Base-by-base conservation (phyloP, 2,113 vertebrate genomes). In the Apeltes quadracus region DNA sequence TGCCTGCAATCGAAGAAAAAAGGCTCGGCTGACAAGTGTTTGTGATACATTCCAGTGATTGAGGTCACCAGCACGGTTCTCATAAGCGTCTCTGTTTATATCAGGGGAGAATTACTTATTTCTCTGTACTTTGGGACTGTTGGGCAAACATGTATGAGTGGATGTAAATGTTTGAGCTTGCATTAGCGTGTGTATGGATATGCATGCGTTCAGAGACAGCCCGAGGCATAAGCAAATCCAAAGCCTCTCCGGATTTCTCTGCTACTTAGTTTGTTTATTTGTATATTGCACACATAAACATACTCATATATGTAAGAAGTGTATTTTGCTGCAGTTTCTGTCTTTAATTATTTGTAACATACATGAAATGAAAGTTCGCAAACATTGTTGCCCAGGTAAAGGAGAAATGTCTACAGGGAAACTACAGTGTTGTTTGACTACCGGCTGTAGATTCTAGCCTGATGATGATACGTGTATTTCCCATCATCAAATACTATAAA, bases 31-130 rank as follows among this genome's bases (percentile, higher is more conserved):
- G 82, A 78, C 84, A 87, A 90, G 83, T 77, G 83, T 69, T 87
- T 88, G 74, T 87, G 72, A 88, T 88, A 69, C 80, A 64, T 63
- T 74, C 39, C 76, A 70, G 73, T 82, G 83, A 89, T 72, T 87
- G 69, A 90, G 81, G 79, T 88, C 84, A 78, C 53, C 46, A 61
- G 61, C 72, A 61, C 64, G 71, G 61, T 75, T 76, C 79, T 63
- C 34, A 76, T 69, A 68, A 73, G 62, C 69, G 50, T 71, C 44
- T 54, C 34, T 78, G 72, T 74, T 73, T 79, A 86, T 83, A 75
- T 73, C 41, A 79, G 15, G 41, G 22, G 22, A 53, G 63, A 85
- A 71, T 86, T 78, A 84, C 29, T n/a, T n/a, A 84, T 62, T 78
- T 69, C 18, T 67, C 59, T 68, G 18, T 74, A 54, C 61, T 43